A percentile compares a stretch with the other conserved stretches of the same genome.
Evolutionary conservation across 2,797 vertebrate species (phyloP).

Genomic region (Eospalax fontanierii): DNA sequence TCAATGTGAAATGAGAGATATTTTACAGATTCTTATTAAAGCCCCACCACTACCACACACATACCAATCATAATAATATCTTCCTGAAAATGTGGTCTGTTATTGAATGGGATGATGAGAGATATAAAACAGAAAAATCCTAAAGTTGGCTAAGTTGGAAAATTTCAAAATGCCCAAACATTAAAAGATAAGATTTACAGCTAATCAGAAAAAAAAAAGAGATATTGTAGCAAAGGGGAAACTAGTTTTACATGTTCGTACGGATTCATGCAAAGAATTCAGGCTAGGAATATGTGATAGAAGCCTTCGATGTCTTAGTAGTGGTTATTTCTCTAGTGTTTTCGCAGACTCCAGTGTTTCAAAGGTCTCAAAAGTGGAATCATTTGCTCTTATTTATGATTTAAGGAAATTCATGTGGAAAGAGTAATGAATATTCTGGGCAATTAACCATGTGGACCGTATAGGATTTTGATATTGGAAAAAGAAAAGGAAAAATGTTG

Average conservation of each 20-base stretch:
- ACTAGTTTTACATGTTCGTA: neutral
- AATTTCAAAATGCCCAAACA: neutral
- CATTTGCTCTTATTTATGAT: neutral
- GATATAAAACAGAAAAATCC: neutral
- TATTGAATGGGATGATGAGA: neutral
- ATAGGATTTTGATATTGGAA: neutral
- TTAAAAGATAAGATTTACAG: neutral
- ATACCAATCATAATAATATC: neutral
- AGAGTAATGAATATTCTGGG: neutral
- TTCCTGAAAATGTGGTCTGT: neutral
- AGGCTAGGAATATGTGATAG: neutral
- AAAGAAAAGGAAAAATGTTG: conserved; percentile 8
- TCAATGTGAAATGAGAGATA: neutral
- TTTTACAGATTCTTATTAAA: conserved; percentile 29
- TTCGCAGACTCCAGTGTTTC: neutral
- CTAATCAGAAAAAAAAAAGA: neutral
- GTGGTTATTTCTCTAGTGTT: neutral
- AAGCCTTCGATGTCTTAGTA: neutral
- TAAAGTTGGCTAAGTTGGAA: conserved; percentile 6
- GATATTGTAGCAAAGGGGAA: neutral
- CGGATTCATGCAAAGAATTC: neutral
- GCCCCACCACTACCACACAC: neutral
- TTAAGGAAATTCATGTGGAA: neutral
- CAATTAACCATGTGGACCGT: neutral
- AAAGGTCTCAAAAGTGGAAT: neutral